phyloP scores from a whole-genome alignment of 2,888 invertebrate species.

The Drosophila cyrtoloma region DNA sequence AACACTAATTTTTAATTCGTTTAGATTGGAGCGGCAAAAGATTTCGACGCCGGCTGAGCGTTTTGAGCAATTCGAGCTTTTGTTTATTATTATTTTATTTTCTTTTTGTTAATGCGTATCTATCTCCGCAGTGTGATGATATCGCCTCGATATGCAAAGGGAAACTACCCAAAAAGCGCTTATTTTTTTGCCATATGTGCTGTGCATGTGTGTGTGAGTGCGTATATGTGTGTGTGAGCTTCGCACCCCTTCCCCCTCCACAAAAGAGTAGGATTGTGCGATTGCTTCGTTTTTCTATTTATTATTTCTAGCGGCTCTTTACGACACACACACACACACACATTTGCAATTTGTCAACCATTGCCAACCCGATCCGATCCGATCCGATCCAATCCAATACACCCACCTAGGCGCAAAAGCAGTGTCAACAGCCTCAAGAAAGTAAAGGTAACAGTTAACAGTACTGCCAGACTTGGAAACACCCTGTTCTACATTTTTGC shows the following conservation, averaged over 20 bases:
- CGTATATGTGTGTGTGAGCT: constrained; percentile 13
- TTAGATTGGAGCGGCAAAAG: constrained; percentile 11
- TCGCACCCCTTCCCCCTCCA: background rate
- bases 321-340: constrained; percentile 16
- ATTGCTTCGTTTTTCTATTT: constrained; percentile 33
- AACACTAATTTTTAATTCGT: constrained; percentile 25
- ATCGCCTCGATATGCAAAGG: constrained; percentile 69
- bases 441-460: background rate
- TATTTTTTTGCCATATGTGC: constrained; percentile 25
- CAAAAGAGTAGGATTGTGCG: constrained; percentile 18
- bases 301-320: constrained; percentile 35
- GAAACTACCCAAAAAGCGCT: constrained; percentile 60
- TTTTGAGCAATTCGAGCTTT: constrained; percentile 20
- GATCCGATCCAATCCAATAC: constrained; percentile 10
- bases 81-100: constrained; percentile 14
- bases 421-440: constrained; percentile 53
- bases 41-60: constrained; percentile 17
- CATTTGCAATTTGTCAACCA: constrained; percentile 19
- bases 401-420: constrained; percentile 17
- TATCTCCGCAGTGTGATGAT: constrained; percentile 57
- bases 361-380: constrained; percentile 24
- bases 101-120: constrained; percentile 45
- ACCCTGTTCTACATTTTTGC: background rate
- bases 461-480: background rate
- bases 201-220: background rate